Evolutionary conservation across 1,140 invertebrate genomes (phyloP), one percentile per base, ranked within the genome.

Genomic region (Penaeus indicus): DNA sequence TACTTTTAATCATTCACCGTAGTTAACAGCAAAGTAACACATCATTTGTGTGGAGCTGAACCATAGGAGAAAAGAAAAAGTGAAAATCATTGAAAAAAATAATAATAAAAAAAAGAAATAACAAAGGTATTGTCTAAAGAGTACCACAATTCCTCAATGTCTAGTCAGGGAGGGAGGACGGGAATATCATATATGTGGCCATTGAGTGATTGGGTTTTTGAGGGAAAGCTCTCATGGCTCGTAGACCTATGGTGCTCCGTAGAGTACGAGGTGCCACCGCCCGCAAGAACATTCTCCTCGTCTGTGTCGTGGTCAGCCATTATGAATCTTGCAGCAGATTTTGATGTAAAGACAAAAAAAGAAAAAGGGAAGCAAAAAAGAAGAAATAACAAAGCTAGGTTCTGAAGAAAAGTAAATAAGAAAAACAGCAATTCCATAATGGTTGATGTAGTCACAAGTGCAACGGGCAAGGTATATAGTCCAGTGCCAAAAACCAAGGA

Each of bases 401-500:
- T 25, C 16, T 78, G 32, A 47, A 38, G 21, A 78, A 47, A 22
- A 38, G 75, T 38, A 78, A 78, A 78, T 38, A 42, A 27, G 32
- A 78, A 78, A 47, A 78, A 47, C 25, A 75, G 72, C 42, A 32
- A 75, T 27, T 82, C 81, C 81, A 77, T 88, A 61, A 88, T 88
- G 86, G 75, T 84, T 47, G 82, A 78, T 77, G 77, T 25, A 77
- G 80, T 42, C 86, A 77, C 82, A 60, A 63, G 69, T 84, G 86
- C 86, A 88, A 77, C 86, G 69, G 86, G 86, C 86, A 88, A 88
- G 81, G 72, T 88, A 88, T 84, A 88, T 84, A 88, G 86, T 88
- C 86, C 86, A 88, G 86, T 88, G 86, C 86, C 86, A 88, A 88
- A 88, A 88, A 77, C 82, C 86, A 88, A 88, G 86, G 86, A 88